Conservation (phyloP, 30 jellyfish, hydroid and myxozoan species). For the Aurelia coerulea region DNA sequence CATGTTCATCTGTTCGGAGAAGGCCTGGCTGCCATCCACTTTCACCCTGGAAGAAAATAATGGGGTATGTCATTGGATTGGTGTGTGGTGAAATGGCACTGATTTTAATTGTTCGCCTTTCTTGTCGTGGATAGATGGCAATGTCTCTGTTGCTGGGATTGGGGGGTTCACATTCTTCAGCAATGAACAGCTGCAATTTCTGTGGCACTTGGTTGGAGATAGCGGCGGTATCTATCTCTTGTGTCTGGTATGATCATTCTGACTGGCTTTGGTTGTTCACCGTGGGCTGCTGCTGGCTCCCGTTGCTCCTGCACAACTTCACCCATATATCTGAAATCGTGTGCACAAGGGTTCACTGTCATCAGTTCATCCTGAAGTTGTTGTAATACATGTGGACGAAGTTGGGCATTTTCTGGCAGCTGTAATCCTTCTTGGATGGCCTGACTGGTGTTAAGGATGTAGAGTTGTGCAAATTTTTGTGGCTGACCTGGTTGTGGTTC, state of each 20-base stretch:
- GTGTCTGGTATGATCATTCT: neutral
- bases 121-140: neutral
- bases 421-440: slow-evolving; percentile 2
- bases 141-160: neutral
- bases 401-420: neutral
- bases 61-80: slow-evolving; percentile 60
- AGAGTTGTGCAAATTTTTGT: neutral
- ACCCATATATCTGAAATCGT: slow-evolving; percentile 5
- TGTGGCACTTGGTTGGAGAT: neutral
- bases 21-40: slow-evolving; percentile 19
- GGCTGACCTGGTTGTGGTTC: slow-evolving; percentile 6
- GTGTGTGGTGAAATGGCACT: neutral
- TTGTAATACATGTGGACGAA: neutral
- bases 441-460: neutral
- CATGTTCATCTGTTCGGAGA: neutral
- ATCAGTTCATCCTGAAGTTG: slow-evolving; percentile 7
- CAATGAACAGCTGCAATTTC: neutral
- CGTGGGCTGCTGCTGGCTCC: neutral
- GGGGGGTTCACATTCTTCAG: neutral
- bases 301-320: neutral
- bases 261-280: neutral
- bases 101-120: neutral
- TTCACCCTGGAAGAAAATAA: slow-evolving; percentile 47
- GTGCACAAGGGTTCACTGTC: slow-evolving; percentile 1
- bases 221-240: neutral